Percentiles rank a stretch among this genome's conserved stretches.
These are phyloP conservation scores for Strongylocentrotus purpuratus DNA, from an alignment of 35 echinoderm and acorn worm genomes.

Conservation along the genomic window DNA sequence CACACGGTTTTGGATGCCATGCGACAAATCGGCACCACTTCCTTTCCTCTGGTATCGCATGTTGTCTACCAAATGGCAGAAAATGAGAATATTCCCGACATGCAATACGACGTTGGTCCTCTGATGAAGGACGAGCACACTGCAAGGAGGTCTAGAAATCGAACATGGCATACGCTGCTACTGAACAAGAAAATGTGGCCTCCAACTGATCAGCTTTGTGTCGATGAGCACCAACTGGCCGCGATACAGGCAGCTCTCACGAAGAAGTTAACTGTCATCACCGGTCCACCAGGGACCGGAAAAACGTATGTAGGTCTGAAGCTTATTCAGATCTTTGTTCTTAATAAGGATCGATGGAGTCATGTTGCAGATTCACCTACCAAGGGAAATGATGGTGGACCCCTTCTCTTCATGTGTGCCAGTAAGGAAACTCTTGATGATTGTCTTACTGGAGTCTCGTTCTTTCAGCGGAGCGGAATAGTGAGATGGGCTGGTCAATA, in stretches of 20 bases:
- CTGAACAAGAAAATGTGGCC: constrained; percentile 61
- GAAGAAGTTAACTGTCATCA: constrained; percentile 82
- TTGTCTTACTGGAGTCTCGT: constrained; percentile 76
- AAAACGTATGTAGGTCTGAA: constrained; percentile 82
- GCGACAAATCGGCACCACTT: constrained; percentile 44
- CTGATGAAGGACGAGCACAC: background rate
- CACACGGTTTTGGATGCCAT: constrained; percentile 57
- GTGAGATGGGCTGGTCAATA: constrained; percentile 71
- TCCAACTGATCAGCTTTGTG: background rate
- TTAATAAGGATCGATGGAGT: constrained; percentile 40
- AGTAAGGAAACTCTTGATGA: constrained; percentile 93
- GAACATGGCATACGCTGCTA: background rate
- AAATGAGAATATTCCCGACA: background rate
- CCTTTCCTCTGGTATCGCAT: constrained; percentile 56
- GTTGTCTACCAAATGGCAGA: constrained; percentile 46
- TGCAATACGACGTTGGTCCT: constrained; percentile 55
- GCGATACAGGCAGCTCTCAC: constrained; percentile 64
- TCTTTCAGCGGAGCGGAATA: constrained; percentile 47
- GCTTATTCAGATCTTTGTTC: constrained; percentile 66
- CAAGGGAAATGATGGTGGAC: background rate
- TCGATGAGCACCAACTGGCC: constrained; percentile 65
- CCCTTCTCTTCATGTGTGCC: constrained; percentile 79
- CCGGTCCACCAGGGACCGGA: constrained; percentile 85
- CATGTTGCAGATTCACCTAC: background rate
- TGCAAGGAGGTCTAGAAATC: no score